Conservation (phyloP, 1,140 invertebrate genomes). For the Macrobrachium rosenbergii region DNA sequence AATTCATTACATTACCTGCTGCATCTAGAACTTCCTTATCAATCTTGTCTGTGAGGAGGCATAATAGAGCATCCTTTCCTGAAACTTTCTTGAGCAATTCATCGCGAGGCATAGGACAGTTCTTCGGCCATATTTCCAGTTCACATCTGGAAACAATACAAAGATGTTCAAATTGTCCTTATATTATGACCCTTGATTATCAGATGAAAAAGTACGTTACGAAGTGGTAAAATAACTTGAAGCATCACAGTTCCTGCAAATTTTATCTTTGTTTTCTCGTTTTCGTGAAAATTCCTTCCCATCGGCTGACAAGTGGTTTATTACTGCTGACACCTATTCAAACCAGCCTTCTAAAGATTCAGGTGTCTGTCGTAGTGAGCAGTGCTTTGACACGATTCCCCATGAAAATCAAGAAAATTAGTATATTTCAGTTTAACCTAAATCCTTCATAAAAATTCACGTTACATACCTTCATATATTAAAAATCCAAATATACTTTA, state of each 20-base stretch:
- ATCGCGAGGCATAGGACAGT: conserved; percentile 78
- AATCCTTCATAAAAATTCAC: background rate
- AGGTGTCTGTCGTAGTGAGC: no score
- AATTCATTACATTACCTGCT: conserved; percentile 72
- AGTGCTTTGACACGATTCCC: no score
- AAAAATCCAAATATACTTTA: conserved; percentile 32
- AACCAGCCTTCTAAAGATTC: no score
- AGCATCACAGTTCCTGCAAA: background rate
- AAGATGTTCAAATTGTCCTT: no score
- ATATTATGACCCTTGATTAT: background rate
- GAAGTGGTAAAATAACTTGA: background rate
- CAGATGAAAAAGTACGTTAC: background rate
- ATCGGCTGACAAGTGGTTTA: no score
- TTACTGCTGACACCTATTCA: no score
- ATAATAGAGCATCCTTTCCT: conserved; percentile 84
- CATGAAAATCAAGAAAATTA: no score
- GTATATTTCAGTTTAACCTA: background rate
- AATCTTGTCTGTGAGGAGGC: conserved; percentile 87
- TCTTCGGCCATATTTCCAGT: conserved; percentile 77
- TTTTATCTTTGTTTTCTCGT: conserved; percentile 10
- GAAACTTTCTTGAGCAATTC: conserved; percentile 80
- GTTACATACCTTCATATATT: conserved; percentile 8
- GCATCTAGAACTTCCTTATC: conserved; percentile 82
- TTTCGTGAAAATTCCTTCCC: background rate
- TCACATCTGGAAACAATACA: conserved; percentile 74